Percentiles rank a stretch among this genome's conserved stretches.
phyloP scores from a whole-genome alignment of 2,113 vertebrate species.

The Genyomyrus donnyi region DNA sequence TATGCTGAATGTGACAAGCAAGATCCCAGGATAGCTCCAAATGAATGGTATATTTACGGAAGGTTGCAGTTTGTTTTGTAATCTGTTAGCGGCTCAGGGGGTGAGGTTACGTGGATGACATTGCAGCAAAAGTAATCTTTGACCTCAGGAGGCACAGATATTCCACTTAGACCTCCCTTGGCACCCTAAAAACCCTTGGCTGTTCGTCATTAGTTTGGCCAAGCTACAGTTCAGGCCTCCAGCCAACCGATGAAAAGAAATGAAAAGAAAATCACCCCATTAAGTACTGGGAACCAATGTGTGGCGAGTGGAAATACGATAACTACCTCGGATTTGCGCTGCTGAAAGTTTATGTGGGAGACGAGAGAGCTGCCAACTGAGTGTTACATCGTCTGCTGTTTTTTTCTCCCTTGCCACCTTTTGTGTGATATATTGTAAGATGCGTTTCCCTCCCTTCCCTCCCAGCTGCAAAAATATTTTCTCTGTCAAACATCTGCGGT shows the following conservation, averaged over 20 bases:
- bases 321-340: neutral
- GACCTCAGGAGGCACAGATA: too few species aligned
- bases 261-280: neutral
- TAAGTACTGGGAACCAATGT: neutral
- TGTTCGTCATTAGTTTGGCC: neutral
- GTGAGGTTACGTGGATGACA: neutral
- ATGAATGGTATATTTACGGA: neutral
- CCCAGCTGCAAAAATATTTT: constrained; percentile 79
- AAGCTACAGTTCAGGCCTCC: neutral
- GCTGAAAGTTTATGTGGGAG: neutral
- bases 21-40: neutral
- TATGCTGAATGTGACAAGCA: neutral
- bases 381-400: neutral
- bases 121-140: neutral
- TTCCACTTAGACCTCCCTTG: neutral
- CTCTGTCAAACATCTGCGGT: constrained; percentile 55
- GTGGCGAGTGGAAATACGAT: neutral
- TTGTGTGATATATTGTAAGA: constrained; percentile 39
- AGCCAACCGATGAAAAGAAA: neutral
- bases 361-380: neutral
- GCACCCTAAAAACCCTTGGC: neutral
- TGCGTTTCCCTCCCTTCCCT: constrained; percentile 47
- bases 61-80: constrained; percentile 10
- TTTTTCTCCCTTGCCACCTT: constrained; percentile 23
- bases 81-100: neutral